A percentile compares a stretch with the other conserved stretches of the same genome.
phyloP scores from a whole-genome alignment of 2,113 vertebrate species.

The Dendropsophus ebraccatus region DNA sequence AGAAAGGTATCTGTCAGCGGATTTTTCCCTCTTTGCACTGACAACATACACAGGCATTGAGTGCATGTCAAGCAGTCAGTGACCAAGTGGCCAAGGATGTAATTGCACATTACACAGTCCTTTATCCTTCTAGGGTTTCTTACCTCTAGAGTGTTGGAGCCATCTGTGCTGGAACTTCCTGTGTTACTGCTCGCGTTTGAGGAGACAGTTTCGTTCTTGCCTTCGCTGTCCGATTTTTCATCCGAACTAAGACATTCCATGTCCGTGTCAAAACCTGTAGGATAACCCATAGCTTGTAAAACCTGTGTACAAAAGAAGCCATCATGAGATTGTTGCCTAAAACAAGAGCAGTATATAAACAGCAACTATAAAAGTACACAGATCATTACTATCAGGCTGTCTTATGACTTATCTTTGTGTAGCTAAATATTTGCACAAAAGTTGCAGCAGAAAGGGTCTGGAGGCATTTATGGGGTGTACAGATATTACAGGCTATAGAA shows the following conservation, averaged over 20 bases:
- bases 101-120: background rate
- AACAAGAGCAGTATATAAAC: too few species aligned
- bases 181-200: conserved; percentile 96
- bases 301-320: conserved; percentile 75
- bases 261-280: conserved; percentile 95
- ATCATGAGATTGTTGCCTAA: background rate
- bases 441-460: too few species aligned
- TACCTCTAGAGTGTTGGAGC: conserved; percentile 96
- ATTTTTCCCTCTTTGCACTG: too few species aligned
- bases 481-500: too few species aligned
- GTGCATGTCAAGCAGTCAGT: too few species aligned
- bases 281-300: conserved; percentile 97
- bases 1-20: too few species aligned
- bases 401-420: too few species aligned
- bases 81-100: background rate
- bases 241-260: conserved; percentile 95
- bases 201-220: conserved; percentile 90
- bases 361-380: background rate
- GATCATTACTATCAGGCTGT: too few species aligned
- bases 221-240: conserved; percentile 96
- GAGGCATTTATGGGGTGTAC: too few species aligned
- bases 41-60: too few species aligned
- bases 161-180: conserved; percentile 88
- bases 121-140: background rate
- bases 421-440: too few species aligned